These are phyloP conservation scores for Isoperla grammatica DNA, from an alignment of 2,888 invertebrate species.

Conservation along the genomic window DNA sequence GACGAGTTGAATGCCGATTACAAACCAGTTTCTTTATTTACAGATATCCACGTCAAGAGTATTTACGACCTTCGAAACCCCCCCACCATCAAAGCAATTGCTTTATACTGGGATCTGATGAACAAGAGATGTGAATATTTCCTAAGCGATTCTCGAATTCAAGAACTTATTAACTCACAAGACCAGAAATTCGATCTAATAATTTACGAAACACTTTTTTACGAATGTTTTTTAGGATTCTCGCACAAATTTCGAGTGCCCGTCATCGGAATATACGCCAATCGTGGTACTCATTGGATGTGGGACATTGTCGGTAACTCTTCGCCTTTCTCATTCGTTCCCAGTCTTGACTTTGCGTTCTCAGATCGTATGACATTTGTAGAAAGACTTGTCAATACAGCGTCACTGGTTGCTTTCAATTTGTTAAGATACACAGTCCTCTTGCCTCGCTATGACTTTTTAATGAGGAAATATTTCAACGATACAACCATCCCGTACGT, in stretches of 20 bases:
- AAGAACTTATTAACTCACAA: slow-evolving; percentile 7
- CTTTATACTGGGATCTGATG: no score
- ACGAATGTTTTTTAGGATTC: slow-evolving; percentile 7
- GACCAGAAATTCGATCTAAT: slow-evolving; percentile 20
- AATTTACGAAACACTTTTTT: slow-evolving; percentile 15
- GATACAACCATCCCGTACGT: slow-evolving; percentile 8
- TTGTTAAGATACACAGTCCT: not conserved
- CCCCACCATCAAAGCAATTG: no score
- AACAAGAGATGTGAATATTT: not conserved
- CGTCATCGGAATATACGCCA: not conserved
- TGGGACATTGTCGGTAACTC: slow-evolving; percentile 14
- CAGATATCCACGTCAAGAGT: no score
- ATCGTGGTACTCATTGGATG: slow-evolving; percentile 1
- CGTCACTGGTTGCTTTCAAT: not conserved
- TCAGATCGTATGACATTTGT: slow-evolving; percentile 17
- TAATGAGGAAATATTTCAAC: slow-evolving; percentile 21
- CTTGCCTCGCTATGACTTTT: slow-evolving; percentile 11
- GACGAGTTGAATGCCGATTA: no score
- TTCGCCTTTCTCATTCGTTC: slow-evolving; percentile 14
- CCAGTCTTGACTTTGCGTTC: not conserved
- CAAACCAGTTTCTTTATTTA: no score
- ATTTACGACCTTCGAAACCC: no score
- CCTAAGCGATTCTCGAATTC: not conserved
- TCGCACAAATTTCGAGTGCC: slow-evolving; percentile 3
- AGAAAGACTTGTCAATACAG: slow-evolving; percentile 17